Percentiles rank a stretch among this genome's conserved stretches.
Conservation (phyloP, 1,140 invertebrate genomes). For the Drosophila grimshawi region DNA sequence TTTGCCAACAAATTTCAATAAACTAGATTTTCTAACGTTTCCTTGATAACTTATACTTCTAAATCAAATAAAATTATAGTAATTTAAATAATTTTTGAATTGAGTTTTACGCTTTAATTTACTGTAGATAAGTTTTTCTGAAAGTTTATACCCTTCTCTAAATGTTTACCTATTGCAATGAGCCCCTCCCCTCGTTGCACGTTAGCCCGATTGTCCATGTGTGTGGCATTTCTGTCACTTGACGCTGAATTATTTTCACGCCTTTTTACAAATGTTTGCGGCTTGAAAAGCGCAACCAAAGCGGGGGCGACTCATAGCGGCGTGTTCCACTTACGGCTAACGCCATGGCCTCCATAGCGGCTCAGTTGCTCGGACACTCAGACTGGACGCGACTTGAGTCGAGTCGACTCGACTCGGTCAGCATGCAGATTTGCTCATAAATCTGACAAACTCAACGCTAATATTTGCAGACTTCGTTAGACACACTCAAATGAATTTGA, state of each 20-base stretch:
- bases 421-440: constrained; percentile 83
- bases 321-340: constrained; percentile 77
- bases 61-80: too few species aligned
- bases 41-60: too few species aligned
- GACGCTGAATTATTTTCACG: constrained; percentile 83
- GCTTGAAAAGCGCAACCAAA: constrained; percentile 70
- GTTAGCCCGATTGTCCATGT: constrained; percentile 60
- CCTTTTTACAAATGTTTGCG: constrained; percentile 82
- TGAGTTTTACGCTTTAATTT: constrained; percentile 10
- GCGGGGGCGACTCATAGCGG: constrained; percentile 70
- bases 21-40: too few species aligned
- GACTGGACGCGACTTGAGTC: not conserved
- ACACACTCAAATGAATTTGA: constrained; percentile 83
- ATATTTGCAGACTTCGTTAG: constrained; percentile 83
- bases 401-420: constrained; percentile 50
- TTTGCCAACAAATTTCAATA: too few species aligned
- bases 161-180: not conserved
- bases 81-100: not conserved
- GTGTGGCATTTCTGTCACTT: constrained; percentile 83
- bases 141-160: constrained; percentile 14
- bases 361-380: constrained; percentile 48
- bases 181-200: not conserved
- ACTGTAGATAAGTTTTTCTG: not conserved
- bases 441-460: constrained; percentile 83
- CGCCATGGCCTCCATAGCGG: constrained; percentile 59